These are phyloP conservation scores for Galerucella calmariensis DNA, from an alignment of 2,888 invertebrate species.

Conservation along the genomic window DNA sequence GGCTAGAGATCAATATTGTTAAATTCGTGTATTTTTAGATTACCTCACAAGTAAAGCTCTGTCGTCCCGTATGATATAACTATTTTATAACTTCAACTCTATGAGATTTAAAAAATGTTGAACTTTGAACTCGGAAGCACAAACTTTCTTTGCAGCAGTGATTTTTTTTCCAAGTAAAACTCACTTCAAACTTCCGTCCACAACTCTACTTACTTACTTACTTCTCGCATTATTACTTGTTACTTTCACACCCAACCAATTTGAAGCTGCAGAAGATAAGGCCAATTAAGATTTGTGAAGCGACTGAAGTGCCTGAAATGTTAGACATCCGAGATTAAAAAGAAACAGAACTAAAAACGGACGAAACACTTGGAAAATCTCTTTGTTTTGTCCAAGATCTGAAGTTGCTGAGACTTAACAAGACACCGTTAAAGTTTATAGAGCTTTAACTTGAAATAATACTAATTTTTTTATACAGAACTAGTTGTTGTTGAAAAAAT, in stretches of 20 bases:
- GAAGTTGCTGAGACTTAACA: constrained; percentile 38
- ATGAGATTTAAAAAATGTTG: neutral
- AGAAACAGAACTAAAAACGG: constrained; percentile 31
- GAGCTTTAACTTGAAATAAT: neutral
- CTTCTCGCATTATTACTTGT: constrained; percentile 21
- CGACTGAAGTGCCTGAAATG: constrained; percentile 21
- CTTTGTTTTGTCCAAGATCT: constrained; percentile 30
- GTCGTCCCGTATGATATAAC: neutral
- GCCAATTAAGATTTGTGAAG: constrained; percentile 29
- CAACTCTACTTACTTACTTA: constrained; percentile 16
- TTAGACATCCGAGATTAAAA: constrained; percentile 33
- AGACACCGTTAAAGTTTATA: constrained; percentile 8
- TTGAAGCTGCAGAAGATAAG: constrained; percentile 20
- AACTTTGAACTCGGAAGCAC: constrained; percentile 2
- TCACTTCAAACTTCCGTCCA: constrained; percentile 11
- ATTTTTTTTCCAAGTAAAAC: constrained; percentile 13
- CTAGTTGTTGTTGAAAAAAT: too few species aligned
- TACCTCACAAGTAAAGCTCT: neutral
- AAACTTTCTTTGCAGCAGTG: constrained; percentile 2
- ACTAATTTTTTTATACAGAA: neutral
- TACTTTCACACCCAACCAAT: constrained; percentile 23
- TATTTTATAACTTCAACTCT: constrained; percentile 3
- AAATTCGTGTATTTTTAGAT: too few species aligned
- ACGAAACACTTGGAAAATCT: constrained; percentile 35
- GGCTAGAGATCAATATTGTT: neutral